phyloP scores from a whole-genome alignment of 2,888 invertebrate species.

The Acleris literana region DNA sequence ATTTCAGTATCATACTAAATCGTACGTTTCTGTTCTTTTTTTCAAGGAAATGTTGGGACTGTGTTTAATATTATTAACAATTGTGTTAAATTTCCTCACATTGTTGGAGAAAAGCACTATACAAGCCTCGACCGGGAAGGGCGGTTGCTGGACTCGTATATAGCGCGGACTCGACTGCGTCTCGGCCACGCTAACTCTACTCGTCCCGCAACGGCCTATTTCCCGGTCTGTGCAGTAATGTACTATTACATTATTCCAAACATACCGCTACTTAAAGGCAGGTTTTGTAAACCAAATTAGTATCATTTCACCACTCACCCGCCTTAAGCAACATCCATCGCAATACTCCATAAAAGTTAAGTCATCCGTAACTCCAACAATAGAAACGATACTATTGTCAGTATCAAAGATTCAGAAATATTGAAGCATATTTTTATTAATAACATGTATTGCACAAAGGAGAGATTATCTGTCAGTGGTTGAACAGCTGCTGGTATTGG shows the following conservation, averaged over 20 bases:
- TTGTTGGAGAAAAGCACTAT: too few species aligned
- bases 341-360: slow-evolving; percentile 63
- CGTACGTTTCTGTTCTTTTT: too few species aligned
- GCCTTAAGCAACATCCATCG: slow-evolving; percentile 36
- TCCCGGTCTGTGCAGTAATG: too few species aligned
- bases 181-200: too few species aligned
- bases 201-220: too few species aligned
- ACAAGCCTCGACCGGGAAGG: too few species aligned
- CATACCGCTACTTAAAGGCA: background rate
- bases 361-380: slow-evolving; percentile 76
- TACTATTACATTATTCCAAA: slow-evolving; percentile 28
- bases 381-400: slow-evolving; percentile 69
- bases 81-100: too few species aligned
- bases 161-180: too few species aligned
- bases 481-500: slow-evolving; percentile 67
- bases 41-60: too few species aligned
- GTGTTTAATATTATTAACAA: too few species aligned
- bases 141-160: too few species aligned
- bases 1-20: too few species aligned
- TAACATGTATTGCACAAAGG: slow-evolving; percentile 71
- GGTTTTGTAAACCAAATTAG: slow-evolving; percentile 24
- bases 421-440: slow-evolving; percentile 82
- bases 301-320: slow-evolving; percentile 34
- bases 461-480: slow-evolving; percentile 77
- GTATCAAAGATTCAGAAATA: slow-evolving; percentile 72